phyloP scores from a whole-genome alignment of 2,113 vertebrate species.

The Elanus axillaris region DNA sequence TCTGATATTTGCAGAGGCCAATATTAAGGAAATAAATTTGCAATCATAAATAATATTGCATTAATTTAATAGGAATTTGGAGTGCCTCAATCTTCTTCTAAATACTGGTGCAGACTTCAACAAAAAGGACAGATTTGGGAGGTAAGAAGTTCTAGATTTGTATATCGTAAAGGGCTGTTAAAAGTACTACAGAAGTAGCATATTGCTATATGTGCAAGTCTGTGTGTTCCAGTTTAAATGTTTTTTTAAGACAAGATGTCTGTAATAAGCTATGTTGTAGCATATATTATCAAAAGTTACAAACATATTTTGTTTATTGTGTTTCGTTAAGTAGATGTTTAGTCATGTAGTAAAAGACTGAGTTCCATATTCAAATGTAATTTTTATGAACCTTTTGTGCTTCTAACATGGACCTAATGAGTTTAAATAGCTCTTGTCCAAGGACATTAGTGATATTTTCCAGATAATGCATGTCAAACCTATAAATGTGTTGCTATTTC shows the following conservation, averaged over 20 bases:
- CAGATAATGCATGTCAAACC: background rate
- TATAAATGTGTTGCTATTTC: background rate
- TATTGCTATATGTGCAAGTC: background rate
- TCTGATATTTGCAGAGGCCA: background rate
- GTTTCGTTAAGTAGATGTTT: background rate
- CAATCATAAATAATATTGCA: background rate
- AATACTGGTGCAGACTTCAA: constrained; percentile 97
- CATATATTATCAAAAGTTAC: background rate
- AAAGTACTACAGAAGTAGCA: background rate
- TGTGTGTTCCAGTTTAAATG: background rate
- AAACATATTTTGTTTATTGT: background rate
- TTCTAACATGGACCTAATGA: background rate
- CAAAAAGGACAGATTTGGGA: constrained; percentile 96
- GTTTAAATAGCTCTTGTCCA: background rate
- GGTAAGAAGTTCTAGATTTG: constrained; percentile 72
- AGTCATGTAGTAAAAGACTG: background rate
- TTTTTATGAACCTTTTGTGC: background rate
- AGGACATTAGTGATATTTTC: background rate
- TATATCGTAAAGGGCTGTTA: background rate
- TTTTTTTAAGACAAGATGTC: background rate
- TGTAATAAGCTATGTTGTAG: background rate
- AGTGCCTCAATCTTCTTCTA: constrained; percentile 97
- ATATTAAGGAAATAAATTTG: background rate
- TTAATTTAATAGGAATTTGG: constrained; percentile 86
- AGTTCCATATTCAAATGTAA: background rate